Percentiles rank a stretch among this genome's conserved stretches.
Evolutionary conservation across 2,797 vertebrate species (phyloP).

Genomic region (Siniperca scherzeri): DNA sequence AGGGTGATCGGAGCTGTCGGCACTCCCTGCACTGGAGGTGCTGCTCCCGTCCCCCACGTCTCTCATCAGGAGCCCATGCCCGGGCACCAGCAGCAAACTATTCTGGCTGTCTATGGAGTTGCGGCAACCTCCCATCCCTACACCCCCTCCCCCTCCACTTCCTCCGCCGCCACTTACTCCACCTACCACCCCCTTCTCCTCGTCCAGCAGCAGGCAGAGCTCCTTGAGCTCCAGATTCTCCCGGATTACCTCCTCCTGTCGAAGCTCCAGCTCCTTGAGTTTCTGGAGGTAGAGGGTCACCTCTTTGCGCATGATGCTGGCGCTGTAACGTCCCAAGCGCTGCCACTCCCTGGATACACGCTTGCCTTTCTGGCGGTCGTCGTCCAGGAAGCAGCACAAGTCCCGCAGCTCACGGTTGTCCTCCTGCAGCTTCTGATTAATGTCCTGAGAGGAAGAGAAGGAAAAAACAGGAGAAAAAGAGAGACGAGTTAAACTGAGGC

Average conservation of each 20-base stretch:
- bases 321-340: conserved; percentile 94
- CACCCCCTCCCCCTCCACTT: conserved; percentile 47
- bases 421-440: conserved; percentile 98
- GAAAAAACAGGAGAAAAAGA: not conserved
- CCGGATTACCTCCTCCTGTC: conserved; percentile 94
- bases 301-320: conserved; percentile 97
- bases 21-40: conserved; percentile 95
- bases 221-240: conserved; percentile 98
- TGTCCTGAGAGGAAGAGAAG: conserved; percentile 85
- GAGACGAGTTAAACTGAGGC: conserved; percentile 6
- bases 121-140: conserved; percentile 88
- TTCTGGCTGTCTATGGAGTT: conserved; percentile 96
- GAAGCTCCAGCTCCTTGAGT: conserved; percentile 94
- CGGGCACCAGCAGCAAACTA: conserved; percentile 91
- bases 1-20: conserved; percentile 92
- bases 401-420: conserved; percentile 98
- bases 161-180: conserved; percentile 60
- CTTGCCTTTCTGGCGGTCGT: conserved; percentile 97
- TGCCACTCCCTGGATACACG: conserved; percentile 97
- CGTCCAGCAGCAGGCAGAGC: conserved; percentile 94
- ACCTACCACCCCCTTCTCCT: conserved; percentile 88
- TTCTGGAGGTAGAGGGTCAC: conserved; percentile 96
- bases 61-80: conserved; percentile 89
- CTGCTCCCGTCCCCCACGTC: conserved; percentile 97
- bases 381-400: conserved; percentile 97